Evolutionary conservation across 2,113 vertebrate species (phyloP).

Genomic region (Brachyhypopomus gauderio): DNA sequence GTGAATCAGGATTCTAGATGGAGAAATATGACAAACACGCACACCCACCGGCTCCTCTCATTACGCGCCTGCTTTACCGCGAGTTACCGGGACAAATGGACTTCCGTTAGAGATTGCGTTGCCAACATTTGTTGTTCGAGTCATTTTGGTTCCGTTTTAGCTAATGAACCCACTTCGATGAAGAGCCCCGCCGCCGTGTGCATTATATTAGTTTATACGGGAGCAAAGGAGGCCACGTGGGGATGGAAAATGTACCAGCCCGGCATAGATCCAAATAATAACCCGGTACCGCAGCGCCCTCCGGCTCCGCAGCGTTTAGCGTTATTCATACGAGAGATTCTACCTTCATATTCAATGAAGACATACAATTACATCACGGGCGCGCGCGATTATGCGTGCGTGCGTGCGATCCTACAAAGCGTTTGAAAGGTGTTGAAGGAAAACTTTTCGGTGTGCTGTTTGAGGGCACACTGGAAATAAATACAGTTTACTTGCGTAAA

Average conservation of each 20-base stretch:
- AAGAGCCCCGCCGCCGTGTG: constrained; percentile 32
- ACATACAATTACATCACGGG: constrained; percentile 1
- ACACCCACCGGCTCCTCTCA: constrained; percentile 31
- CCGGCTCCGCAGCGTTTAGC: constrained; percentile 1
- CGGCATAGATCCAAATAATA: constrained; percentile 38
- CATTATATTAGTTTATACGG: constrained; percentile 33
- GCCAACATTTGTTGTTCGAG: constrained; percentile 10
- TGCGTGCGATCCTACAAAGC: no score
- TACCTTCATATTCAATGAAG: constrained; percentile 16
- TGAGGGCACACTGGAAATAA: background rate
- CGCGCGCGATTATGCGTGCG: no score
- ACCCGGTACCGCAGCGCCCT: background rate
- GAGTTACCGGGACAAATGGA: background rate
- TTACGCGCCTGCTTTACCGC: constrained; percentile 24
- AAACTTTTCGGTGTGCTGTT: no score
- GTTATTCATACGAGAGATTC: constrained; percentile 15
- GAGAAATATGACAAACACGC: constrained; percentile 26
- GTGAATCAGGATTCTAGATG: constrained; percentile 28
- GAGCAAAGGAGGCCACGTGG: constrained; percentile 18
- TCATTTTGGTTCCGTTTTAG: constrained; percentile 14
- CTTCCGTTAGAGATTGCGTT: constrained; percentile 11
- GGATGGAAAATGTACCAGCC: constrained; percentile 27
- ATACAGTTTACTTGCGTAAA: background rate
- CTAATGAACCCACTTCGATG: constrained; percentile 37
- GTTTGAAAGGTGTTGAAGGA: constrained; percentile 6